Percentiles rank a stretch among this genome's conserved stretches.
phyloP scores from a whole-genome alignment of 2,888 invertebrate species.

The Apodemia duryi region DNA sequence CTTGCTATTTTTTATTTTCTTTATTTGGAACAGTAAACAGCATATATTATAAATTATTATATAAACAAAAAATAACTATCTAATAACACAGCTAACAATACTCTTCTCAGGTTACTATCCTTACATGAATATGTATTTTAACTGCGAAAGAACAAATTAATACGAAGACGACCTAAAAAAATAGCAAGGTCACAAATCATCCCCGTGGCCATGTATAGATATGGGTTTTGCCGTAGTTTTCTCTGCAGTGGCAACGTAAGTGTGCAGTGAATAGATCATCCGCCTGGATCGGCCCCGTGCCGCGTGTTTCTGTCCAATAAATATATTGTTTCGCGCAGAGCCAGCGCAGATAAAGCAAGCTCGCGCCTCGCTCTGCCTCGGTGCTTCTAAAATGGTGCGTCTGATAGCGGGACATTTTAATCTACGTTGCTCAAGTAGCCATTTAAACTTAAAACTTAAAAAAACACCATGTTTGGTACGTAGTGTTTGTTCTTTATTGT shows the following conservation, averaged over 20 bases:
- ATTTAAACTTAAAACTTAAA: not conserved
- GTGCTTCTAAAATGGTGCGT: conserved; percentile 44
- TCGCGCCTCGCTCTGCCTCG: conserved; percentile 72
- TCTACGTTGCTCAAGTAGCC: not conserved
- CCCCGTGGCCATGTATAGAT: conserved; percentile 19
- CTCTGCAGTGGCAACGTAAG: conserved; percentile 40
- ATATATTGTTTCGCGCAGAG: conserved; percentile 78
- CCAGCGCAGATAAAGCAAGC: conserved; percentile 78
- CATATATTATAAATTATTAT: too few species aligned
- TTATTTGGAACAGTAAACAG: too few species aligned
- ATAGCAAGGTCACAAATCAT: conserved; percentile 17
- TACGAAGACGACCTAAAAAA: conserved; percentile 16
- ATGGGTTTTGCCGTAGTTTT: conserved; percentile 31
- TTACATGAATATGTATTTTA: too few species aligned
- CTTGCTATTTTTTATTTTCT: not conserved
- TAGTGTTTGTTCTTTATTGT: too few species aligned
- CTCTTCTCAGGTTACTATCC: too few species aligned
- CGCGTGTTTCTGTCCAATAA: conserved; percentile 73
- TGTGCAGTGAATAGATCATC: conserved; percentile 70
- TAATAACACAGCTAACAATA: too few species aligned
- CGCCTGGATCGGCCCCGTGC: conserved; percentile 54
- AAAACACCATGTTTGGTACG: too few species aligned
- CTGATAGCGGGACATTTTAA: conserved; percentile 37
- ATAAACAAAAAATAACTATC: too few species aligned
- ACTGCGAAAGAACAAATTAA: conserved; percentile 2